Conservation (phyloP, 35 echinoderm and acorn worm genomes). For the Ptychodera flava region DNA sequence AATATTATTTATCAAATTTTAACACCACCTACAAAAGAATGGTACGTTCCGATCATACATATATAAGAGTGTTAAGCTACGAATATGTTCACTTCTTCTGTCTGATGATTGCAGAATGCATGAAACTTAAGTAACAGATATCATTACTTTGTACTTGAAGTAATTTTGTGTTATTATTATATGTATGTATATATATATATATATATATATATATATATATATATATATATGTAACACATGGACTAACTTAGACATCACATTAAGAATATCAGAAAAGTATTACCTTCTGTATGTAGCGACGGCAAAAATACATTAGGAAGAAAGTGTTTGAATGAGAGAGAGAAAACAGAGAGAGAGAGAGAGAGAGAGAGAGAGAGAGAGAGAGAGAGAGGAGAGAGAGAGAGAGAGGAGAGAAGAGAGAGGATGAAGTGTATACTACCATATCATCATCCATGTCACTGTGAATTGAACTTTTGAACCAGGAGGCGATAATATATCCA, state of each 20-base stretch:
- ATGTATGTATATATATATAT: neutral
- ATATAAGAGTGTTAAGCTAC: no score
- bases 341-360: neutral
- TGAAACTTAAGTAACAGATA: no score
- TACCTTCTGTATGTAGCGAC: neutral
- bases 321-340: neutral
- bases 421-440: neutral
- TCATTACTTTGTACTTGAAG: no score
- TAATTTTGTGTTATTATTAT: neutral
- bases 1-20: no score
- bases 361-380: neutral
- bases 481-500: no score
- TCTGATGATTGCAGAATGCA: no score
- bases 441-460: no score
- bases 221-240: neutral
- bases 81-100: no score
- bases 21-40: no score
- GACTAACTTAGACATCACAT: neutral
- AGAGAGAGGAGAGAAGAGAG: neutral
- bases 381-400: neutral
- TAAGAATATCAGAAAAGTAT: neutral
- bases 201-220: neutral
- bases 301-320: neutral
- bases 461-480: no score
- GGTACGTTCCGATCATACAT: no score